A percentile compares a stretch with the other conserved stretches of the same genome.
Evolutionary conservation across 2,113 vertebrate species (phyloP).

Genomic region (Rhabdomys dilectus): DNA sequence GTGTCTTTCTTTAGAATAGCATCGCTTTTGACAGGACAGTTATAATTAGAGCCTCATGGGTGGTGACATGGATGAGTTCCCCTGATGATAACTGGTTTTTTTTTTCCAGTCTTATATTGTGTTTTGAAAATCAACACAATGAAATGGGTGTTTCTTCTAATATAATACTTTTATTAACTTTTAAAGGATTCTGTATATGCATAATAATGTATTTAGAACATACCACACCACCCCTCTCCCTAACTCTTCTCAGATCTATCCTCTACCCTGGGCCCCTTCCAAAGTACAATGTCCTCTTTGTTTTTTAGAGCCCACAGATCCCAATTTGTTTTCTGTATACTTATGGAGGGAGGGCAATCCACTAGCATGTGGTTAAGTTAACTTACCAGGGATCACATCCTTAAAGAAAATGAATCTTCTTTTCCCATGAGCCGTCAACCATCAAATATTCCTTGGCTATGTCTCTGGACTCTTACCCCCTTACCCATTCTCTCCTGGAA

Average conservation of each 20-base stretch:
- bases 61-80: neutral
- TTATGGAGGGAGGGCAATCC: too few relatives aligned
- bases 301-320: neutral
- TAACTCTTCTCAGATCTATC: neutral
- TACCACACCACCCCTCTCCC: neutral
- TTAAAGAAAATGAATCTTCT: neutral
- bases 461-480: neutral
- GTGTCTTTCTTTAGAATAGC: neutral
- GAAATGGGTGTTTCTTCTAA: too few relatives aligned
- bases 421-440: neutral
- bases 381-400: neutral
- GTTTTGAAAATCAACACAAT: neutral
- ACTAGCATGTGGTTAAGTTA: neutral
- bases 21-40: neutral
- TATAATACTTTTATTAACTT: neutral
- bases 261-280: neutral
- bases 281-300: neutral
- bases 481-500: too few relatives aligned
- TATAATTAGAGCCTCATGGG: neutral
- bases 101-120: too few relatives aligned
- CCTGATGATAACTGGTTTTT: too few relatives aligned
- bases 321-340: neutral
- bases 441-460: neutral
- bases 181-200: neutral
- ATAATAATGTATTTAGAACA: neutral